A percentile compares a stretch with the other conserved stretches of the same genome.
Evolutionary conservation across 92 coral and sea anemone genomes (phyloP).

Genomic region (Porites evermanni): DNA sequence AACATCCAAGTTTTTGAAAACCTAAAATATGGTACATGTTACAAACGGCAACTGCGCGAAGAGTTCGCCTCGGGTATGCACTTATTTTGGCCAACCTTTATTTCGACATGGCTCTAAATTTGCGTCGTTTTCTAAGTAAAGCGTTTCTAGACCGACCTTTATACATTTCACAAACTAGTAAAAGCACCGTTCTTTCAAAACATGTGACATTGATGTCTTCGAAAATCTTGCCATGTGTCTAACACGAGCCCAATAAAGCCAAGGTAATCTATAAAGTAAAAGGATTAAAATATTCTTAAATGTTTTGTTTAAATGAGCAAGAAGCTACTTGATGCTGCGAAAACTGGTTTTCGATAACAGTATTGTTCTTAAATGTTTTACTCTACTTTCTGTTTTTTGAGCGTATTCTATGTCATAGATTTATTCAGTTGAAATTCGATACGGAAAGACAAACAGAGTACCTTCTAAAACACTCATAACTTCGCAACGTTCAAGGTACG

Average conservation of each 20-base stretch:
- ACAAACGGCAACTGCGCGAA: slow-evolving; percentile 4
- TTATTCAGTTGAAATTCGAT: slow-evolving; percentile 38
- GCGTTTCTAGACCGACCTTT: not conserved
- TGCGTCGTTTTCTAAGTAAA: not conserved
- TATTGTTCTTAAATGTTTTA: not conserved
- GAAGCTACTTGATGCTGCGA: not conserved
- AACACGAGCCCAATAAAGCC: not conserved
- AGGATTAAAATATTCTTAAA: not conserved
- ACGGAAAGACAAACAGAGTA: not conserved
- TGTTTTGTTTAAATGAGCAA: not conserved
- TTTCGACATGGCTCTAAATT: not conserved
- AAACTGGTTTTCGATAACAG: not conserved
- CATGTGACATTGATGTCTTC: not conserved
- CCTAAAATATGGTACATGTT: not conserved
- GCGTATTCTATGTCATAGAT: slow-evolving; percentile 23
- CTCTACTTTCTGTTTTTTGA: not conserved
- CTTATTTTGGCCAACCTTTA: not conserved
- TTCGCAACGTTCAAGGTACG: not conserved
- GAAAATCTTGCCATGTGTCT: not conserved
- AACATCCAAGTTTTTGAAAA: not conserved
- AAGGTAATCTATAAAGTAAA: not conserved
- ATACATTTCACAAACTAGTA: not conserved
- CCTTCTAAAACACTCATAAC: not conserved
- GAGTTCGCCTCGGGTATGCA: not conserved
- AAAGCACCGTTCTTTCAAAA: not conserved